These are phyloP conservation scores for Drosophila multiciliata DNA, from an alignment of 2,888 invertebrate genomes.

Conservation along the genomic window DNA sequence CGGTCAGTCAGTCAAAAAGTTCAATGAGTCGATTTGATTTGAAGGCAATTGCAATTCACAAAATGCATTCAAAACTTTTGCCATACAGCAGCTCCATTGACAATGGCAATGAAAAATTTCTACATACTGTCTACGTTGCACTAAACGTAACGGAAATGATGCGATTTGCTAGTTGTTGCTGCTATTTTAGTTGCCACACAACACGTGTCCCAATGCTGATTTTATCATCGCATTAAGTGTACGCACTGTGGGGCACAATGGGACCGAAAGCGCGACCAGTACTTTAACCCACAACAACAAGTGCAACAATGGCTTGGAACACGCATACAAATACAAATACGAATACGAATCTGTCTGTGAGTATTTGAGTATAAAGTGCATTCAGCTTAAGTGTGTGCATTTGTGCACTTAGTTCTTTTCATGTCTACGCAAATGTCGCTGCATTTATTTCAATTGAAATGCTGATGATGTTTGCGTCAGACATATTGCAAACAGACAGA, in stretches of 20 bases:
- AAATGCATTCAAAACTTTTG: constrained; percentile 67
- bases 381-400: constrained; percentile 42
- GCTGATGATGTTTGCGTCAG: constrained; percentile 37
- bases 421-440: constrained; percentile 56
- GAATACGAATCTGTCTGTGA: constrained; percentile 4
- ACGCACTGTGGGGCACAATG: constrained; percentile 46
- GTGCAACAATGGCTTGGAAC: neutral
- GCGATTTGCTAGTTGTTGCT: constrained; percentile 18
- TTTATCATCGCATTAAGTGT: constrained; percentile 45
- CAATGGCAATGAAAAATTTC: constrained; percentile 70
- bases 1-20: constrained; percentile 47
- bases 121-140: constrained; percentile 19
- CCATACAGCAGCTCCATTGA: constrained; percentile 55
- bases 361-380: constrained; percentile 40
- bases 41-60: constrained; percentile 62
- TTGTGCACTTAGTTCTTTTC: constrained; percentile 50
- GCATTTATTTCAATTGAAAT: constrained; percentile 67
- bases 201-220: constrained; percentile 67
- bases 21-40: constrained; percentile 57
- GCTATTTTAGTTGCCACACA: constrained; percentile 11
- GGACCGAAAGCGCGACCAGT: constrained; percentile 2
- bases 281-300: constrained; percentile 32
- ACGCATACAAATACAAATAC: constrained; percentile 2
- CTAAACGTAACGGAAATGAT: constrained; percentile 56
- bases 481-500: constrained; percentile 17